phyloP scores from a whole-genome alignment of 2,888 invertebrate species.

The Cheilosia soror region DNA sequence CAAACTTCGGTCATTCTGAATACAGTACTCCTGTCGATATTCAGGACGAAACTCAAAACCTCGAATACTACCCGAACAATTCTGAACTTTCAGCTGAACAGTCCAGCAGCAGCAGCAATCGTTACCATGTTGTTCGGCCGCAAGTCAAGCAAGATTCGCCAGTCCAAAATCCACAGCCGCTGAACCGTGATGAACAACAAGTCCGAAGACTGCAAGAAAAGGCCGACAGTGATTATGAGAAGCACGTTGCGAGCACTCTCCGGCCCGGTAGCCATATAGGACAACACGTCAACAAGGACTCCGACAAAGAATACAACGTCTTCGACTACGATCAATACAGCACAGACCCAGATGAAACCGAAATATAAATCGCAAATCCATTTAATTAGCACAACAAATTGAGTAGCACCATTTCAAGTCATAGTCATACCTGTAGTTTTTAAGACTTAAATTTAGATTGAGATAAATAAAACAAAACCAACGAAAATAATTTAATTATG shows the following conservation, averaged over 20 bases:
- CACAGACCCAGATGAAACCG: constrained; percentile 78
- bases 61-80: not conserved
- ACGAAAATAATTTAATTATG: constrained; percentile 13
- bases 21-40: not conserved
- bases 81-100: not conserved
- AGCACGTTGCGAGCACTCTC: constrained; percentile 77
- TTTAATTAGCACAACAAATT: constrained; percentile 15
- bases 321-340: constrained; percentile 82
- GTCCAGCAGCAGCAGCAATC: not conserved
- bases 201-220: constrained; percentile 77
- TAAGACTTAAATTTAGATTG: constrained; percentile 48
- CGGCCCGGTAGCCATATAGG: constrained; percentile 76
- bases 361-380: constrained; percentile 29
- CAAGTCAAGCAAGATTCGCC: constrained; percentile 76
- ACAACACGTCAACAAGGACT: constrained; percentile 70
- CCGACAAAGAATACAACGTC: constrained; percentile 80
- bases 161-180: constrained; percentile 78
- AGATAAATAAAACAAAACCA: constrained; percentile 28
- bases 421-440: constrained; percentile 51
- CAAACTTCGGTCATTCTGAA: not conserved
- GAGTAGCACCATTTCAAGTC: constrained; percentile 28
- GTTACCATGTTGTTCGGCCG: constrained; percentile 14
- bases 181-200: constrained; percentile 78
- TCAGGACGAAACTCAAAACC: constrained; percentile 14
- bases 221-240: constrained; percentile 77